Base-by-base conservation (phyloP, 2,113 vertebrate genomes). In the Opisthocomus hoazin region DNA sequence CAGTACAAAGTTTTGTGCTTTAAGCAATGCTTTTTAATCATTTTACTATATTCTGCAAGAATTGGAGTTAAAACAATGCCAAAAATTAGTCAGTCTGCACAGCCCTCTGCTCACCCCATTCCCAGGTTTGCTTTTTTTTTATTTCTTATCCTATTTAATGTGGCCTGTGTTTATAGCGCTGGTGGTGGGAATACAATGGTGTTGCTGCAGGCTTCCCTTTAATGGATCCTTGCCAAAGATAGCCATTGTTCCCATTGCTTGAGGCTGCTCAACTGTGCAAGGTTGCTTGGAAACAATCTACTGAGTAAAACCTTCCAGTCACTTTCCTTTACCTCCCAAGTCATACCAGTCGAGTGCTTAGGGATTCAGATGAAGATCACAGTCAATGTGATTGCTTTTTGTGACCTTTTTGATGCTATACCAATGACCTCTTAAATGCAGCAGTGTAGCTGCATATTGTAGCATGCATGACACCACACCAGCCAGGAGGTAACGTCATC, bases 281-380 rank as follows among this genome's bases (percentile, higher is more conserved):
- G 94, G 98, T 98, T 98, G 98, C 97, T 96, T 98, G 92, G 98
- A 98, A 98, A 97, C 86, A 94, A 81, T 93, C 95, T 79, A 65
- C 93, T 37, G 64, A 76, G 84, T 79, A 84, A 83, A 96, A 86
- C 93, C 94, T 96, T 97, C 75, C 93, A 97, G 74, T 93, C 93
- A 41, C 74, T 97, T 95, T 75, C 73, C 85, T 95, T 80, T 91
- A 81, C 96, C 94, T 97, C 97, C 94, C 78, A 90, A 90, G 90
- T 92, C 87, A 91, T 74, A 93, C 18, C 54, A n/a, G 87, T 65
- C 8, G 64, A 89, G 80, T 71, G 79, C 92, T 94, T 93, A 90
- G 91, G 81, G 93, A 93, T 94, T 96, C 96, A 96, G 93, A 80
- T 94, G 93, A 95, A 96, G 97, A 96, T 84, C 89, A 89, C 87